phyloP scores from a whole-genome alignment of 1,140 invertebrate genomes.

The Phocides pigmalion region DNA sequence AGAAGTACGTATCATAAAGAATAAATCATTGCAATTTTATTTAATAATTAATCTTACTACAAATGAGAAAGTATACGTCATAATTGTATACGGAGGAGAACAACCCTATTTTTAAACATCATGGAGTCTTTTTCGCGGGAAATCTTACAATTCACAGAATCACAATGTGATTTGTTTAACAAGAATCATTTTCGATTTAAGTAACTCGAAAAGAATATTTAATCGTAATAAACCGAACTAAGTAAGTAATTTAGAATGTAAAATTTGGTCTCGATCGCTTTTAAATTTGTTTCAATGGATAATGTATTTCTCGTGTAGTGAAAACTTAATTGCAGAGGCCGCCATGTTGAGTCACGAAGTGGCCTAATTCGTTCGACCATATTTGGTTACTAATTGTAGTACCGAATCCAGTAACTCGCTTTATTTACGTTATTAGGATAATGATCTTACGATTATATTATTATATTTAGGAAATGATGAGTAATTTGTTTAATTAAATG shows the following conservation, averaged over 20 bases:
- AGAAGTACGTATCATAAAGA: too few species aligned
- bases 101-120: too few species aligned
- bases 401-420: slow-evolving; percentile 12
- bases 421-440: slow-evolving; percentile 23
- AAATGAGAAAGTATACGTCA: too few species aligned
- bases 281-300: slow-evolving; percentile 19
- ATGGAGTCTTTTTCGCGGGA: too few species aligned
- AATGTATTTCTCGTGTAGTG: slow-evolving; percentile 35
- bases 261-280: slow-evolving; percentile 28
- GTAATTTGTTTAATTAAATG: not conserved
- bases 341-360: slow-evolving; percentile 20
- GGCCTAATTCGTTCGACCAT: slow-evolving; percentile 22
- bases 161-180: not conserved
- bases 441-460: slow-evolving; percentile 9
- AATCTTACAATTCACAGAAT: too few species aligned
- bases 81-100: too few species aligned
- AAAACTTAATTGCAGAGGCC: slow-evolving; percentile 30
- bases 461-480: not conserved
- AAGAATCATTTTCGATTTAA: not conserved
- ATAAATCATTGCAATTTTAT: too few species aligned
- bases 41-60: too few species aligned
- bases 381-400: slow-evolving; percentile 31
- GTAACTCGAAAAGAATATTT: too few species aligned
- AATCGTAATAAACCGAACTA: too few species aligned
- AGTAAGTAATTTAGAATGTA: not conserved